Evolutionary conservation across 2,797 vertebrate species (phyloP).

Genomic region (Anguilla megastoma): DNA sequence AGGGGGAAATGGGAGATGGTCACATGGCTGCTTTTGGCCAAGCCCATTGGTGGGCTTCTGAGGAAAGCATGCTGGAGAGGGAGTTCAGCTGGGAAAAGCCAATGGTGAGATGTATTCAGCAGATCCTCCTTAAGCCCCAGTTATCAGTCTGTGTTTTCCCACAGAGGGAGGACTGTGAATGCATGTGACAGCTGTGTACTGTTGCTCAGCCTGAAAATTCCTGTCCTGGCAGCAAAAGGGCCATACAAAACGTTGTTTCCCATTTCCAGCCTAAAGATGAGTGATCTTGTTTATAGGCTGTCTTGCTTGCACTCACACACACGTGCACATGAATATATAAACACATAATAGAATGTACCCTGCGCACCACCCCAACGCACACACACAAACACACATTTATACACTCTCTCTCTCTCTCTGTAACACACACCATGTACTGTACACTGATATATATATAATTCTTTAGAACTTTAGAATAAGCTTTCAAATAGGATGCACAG

Average conservation of each 20-base stretch:
- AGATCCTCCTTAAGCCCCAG: background rate
- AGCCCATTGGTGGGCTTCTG: background rate
- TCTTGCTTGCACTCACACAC: constrained; percentile 12
- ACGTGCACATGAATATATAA: background rate
- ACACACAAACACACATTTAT: background rate
- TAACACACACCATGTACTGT: too few relatives aligned
- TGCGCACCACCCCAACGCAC: too few relatives aligned
- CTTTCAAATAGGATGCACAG: background rate
- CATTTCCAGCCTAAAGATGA: background rate
- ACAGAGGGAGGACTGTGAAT: background rate
- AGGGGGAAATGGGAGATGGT: background rate
- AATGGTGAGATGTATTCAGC: background rate
- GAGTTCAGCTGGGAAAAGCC: background rate
- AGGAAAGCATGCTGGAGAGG: background rate
- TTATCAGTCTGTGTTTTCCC: background rate
- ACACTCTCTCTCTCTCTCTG: background rate
- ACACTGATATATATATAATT: background rate
- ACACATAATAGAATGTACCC: too few relatives aligned
- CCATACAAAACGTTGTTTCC: background rate
- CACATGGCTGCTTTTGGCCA: background rate
- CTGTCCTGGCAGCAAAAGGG: background rate
- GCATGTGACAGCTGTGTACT: background rate
- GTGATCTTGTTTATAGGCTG: background rate
- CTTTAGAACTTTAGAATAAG: background rate
- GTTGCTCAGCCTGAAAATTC: background rate